Evolutionary conservation across 2,113 vertebrate genomes (phyloP), one percentile per base, ranked within the genome.

Genomic region (Tragelaphus scriptus): DNA sequence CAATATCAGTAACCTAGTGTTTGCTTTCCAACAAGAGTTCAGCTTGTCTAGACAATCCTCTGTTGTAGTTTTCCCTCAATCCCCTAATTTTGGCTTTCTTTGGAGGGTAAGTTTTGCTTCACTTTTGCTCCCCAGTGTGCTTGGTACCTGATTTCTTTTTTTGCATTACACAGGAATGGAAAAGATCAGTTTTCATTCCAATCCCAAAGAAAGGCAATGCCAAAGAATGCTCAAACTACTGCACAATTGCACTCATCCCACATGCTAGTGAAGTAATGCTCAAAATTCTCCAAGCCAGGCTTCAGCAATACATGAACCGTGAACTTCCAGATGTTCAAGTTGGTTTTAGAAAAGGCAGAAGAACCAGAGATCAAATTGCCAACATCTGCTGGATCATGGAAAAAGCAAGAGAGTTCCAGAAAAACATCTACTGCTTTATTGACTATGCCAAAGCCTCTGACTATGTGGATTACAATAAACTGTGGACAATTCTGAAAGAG

Each of bases 371-470:
- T n/a, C 16, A n/a, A 68, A 68, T 68, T 68, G 63, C 16, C 32
- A 68, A n/a, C 16, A n/a, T 68, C 63, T 0, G 3, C 0, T 68
- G 16, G 30, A 17, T n/a, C 15, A 17, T n/a, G 1, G 1, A n/a
- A 65, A 65, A 65, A 65, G 30, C 63, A 65, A n/a, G 30, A 9
- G 7, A n/a, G 30, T 65, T 17, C 30, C 63, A 65, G 63, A 65
- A 65, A 65, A n/a, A 65, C 30, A 17, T 17, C 63, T 1, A 65
- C 8, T 65, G 30, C 7, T 9, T 65, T 17, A n/a, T 0, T 65
- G 63, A 65, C 63, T n/a, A n/a, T n/a, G 30, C 32, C 30, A 9
- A 65, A 65, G 63, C 63, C 63, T 65, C n/a, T 65, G 30, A 32
- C 15, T 65, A 6, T 32, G 14, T 65, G 63, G 30, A 65, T 65